These are phyloP conservation scores for Scalopus aquaticus DNA, from an alignment of 2,113 vertebrate species.

Conservation along the genomic window DNA sequence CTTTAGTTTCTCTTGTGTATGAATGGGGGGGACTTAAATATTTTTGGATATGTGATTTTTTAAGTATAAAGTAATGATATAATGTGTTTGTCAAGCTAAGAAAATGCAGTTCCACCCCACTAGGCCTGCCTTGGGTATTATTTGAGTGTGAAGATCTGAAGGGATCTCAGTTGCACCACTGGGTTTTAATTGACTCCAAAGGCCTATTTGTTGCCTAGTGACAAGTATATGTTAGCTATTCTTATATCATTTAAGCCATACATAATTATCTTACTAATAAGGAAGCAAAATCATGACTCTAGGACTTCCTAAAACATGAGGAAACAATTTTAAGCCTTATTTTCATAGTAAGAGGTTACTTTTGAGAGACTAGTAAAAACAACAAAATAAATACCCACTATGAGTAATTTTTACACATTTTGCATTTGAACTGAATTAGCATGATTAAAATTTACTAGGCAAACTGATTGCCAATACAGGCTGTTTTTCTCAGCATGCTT, in stretches of 20 bases:
- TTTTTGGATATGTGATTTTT: not conserved
- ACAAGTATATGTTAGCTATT: slow-evolving; percentile 17
- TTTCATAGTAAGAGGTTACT: slow-evolving; percentile 9
- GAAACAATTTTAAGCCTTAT: slow-evolving; percentile 4
- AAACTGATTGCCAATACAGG: not conserved
- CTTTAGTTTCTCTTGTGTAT: not conserved
- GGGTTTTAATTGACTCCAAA: slow-evolving; percentile 5
- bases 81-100: not conserved
- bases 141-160: not conserved
- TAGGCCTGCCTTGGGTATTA: not conserved
- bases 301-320: slow-evolving; percentile 1
- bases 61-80: not conserved
- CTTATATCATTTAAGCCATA: not conserved
- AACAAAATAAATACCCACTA: slow-evolving; percentile 18
- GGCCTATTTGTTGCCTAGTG: slow-evolving; percentile 6
- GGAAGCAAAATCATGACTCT: slow-evolving; percentile 44
- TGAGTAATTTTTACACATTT: not conserved
- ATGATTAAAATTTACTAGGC: slow-evolving; percentile 44
- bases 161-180: not conserved
- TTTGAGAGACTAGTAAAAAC: slow-evolving; percentile 26
- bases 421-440: slow-evolving; percentile 3
- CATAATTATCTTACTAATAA: slow-evolving; percentile 22
- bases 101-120: not conserved
- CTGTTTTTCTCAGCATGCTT: slow-evolving; percentile 31
- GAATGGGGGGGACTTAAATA: not conserved